Conservation (phyloP, 1,140 invertebrate species). For the Diprion similis region DNA sequence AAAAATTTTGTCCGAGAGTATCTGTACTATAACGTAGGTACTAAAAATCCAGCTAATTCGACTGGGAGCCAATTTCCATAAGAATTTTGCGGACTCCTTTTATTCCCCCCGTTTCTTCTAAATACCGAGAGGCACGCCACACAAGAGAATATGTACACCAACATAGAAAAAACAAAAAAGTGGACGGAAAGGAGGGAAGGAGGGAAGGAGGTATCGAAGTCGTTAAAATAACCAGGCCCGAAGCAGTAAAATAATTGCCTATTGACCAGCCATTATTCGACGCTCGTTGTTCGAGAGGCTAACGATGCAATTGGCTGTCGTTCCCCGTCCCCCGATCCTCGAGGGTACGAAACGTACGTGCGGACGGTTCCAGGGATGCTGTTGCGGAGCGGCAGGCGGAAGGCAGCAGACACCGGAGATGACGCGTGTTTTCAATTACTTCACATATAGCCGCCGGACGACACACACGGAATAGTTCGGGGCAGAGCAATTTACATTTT, state of each 20-base stretch:
- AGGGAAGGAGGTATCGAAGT: not conserved
- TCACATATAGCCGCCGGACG: conserved; percentile 29
- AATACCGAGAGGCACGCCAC: not conserved
- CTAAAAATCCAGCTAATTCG: no score
- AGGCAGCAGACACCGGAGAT: conserved; percentile 32
- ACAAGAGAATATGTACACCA: no score
- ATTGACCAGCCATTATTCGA: conserved; percentile 2
- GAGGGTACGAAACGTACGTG: conserved; percentile 14
- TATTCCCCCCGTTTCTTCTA: no score
- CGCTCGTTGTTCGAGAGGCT: not conserved
- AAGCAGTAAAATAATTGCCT: not conserved
- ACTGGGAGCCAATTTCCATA: no score
- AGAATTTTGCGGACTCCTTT: no score
- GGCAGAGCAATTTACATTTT: conserved; percentile 53
- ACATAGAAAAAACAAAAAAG: no score
- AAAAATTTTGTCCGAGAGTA: no score
- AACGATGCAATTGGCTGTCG: conserved; percentile 2
- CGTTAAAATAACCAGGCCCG: not conserved
- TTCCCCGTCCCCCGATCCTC: conserved; percentile 15
- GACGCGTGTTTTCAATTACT: conserved; percentile 54
- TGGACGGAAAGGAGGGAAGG: no score
- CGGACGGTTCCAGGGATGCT: conserved; percentile 9
- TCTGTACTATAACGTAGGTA: no score
- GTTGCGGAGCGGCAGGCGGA: conserved; percentile 8
- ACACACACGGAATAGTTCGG: conserved; percentile 24